A percentile compares a stretch with the other conserved stretches of the same genome.
Evolutionary conservation across 2,113 vertebrate genomes (phyloP).

Genomic region (Prunella himalayana): DNA sequence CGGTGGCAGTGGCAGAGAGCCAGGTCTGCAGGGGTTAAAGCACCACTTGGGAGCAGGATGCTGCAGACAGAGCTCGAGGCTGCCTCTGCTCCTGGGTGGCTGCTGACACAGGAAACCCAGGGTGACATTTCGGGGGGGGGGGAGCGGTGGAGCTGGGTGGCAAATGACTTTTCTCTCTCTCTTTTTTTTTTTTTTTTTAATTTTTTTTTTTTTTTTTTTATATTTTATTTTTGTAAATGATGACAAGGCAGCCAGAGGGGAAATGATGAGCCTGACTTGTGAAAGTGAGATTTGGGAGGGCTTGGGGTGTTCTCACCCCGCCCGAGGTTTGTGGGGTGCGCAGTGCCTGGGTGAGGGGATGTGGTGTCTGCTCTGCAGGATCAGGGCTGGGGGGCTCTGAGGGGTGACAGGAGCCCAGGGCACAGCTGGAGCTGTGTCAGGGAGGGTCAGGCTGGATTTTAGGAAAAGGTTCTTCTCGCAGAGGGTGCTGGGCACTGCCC

Average conservation of each 20-base stretch:
- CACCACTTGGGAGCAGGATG: neutral
- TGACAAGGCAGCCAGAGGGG: neutral
- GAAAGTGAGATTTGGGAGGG: neutral
- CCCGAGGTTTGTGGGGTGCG: neutral
- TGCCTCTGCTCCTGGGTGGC: constrained; percentile 29
- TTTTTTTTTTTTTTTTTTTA: neutral
- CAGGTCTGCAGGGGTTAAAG: neutral
- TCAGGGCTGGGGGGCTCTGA: neutral
- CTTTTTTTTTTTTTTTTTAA: neutral
- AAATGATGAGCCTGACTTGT: neutral
- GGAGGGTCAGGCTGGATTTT: accelerated
- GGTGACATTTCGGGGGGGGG: neutral
- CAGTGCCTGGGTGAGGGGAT: neutral
- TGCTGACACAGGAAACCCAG: constrained; percentile 15
- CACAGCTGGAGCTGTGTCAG: accelerated
- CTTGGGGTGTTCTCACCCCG: neutral
- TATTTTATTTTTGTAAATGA: neutral
- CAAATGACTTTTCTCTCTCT: neutral
- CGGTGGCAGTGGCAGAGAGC: neutral
- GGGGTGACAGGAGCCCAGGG: neutral
- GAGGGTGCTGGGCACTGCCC: neutral
- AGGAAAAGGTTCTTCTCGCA: neutral
- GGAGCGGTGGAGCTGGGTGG: neutral
- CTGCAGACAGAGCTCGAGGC: constrained; percentile 3
- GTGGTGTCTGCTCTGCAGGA: neutral